Conservation (phyloP, 2,113 vertebrate genomes). For the Oncorhynchus kisutch region DNA sequence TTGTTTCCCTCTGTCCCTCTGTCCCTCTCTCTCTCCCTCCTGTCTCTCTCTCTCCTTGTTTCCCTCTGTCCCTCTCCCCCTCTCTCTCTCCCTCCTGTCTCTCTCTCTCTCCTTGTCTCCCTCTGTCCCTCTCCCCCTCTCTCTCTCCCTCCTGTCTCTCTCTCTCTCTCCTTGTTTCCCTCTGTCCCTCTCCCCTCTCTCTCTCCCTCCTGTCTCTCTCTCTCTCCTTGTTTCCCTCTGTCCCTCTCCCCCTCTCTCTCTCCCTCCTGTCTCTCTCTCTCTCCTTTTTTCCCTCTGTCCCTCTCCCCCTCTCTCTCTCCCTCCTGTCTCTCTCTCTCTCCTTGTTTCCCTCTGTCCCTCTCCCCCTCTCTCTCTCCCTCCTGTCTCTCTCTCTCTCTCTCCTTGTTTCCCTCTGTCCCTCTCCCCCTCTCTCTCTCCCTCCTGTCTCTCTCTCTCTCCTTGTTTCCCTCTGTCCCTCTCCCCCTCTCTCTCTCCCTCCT, state of each 20-base stretch:
- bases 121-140: too few relatives aligned
- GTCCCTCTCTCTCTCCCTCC: neutral
- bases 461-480: neutral
- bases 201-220: neutral
- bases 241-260: too few relatives aligned
- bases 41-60: neutral
- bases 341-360: neutral
- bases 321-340: neutral
- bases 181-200: too few relatives aligned
- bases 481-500: neutral
- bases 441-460: neutral
- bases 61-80: neutral
- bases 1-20: neutral
- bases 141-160: too few relatives aligned
- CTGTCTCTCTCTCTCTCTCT: too few relatives aligned
- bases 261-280: neutral
- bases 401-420: too few relatives aligned
- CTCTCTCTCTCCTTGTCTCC: too few relatives aligned
- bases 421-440: neutral
- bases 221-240: too few relatives aligned
- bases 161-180: too few relatives aligned
- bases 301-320: neutral
- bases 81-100: neutral
- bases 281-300: neutral
- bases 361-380: too few relatives aligned